These are phyloP conservation scores for Archaeoteleia sp. DNA, from an alignment of 2,888 invertebrate genomes.

Conservation along the genomic window DNA sequence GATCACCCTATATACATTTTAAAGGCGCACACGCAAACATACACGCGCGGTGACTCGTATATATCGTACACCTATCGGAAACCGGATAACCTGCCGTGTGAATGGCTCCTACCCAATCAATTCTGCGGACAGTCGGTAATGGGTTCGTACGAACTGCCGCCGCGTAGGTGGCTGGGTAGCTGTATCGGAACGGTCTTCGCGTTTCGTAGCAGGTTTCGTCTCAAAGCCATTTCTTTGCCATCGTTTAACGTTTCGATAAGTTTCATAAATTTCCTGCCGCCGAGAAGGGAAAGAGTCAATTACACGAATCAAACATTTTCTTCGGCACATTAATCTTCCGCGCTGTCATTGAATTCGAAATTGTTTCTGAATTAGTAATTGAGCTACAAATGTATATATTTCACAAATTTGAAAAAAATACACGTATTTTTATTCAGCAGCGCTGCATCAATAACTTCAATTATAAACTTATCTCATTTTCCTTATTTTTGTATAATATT, in stretches of 20 bases:
- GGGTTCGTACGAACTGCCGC: slow-evolving; percentile 52
- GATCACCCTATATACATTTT: slow-evolving; percentile 36
- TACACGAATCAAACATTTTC: slow-evolving; percentile 21
- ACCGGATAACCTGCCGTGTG: slow-evolving; percentile 52
- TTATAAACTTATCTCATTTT: too few relatives aligned
- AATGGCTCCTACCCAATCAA: slow-evolving; percentile 53
- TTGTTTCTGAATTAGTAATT: too few relatives aligned
- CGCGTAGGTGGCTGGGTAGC: slow-evolving; percentile 41
- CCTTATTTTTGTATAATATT: too few relatives aligned
- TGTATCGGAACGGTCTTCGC: background rate
- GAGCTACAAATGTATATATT: too few relatives aligned
- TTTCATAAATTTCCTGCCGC: slow-evolving; percentile 29
- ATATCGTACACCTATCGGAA: slow-evolving; percentile 48
- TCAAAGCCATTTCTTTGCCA: slow-evolving; percentile 34
- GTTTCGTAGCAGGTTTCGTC: slow-evolving; percentile 38
- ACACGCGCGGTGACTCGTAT: slow-evolving; percentile 42
- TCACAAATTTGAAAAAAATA: too few relatives aligned
- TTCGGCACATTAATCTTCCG: slow-evolving; percentile 16
- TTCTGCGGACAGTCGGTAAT: slow-evolving; percentile 50
- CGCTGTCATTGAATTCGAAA: too few relatives aligned
- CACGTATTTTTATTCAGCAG: too few relatives aligned
- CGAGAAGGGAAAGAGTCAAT: slow-evolving; percentile 8
- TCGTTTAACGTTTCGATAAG: slow-evolving; percentile 16
- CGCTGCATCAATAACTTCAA: too few relatives aligned
- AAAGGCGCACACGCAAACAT: slow-evolving; percentile 25